These are phyloP conservation scores for Simalia tracyae DNA, from an alignment of 2,797 vertebrate species.

Conservation along the genomic window DNA sequence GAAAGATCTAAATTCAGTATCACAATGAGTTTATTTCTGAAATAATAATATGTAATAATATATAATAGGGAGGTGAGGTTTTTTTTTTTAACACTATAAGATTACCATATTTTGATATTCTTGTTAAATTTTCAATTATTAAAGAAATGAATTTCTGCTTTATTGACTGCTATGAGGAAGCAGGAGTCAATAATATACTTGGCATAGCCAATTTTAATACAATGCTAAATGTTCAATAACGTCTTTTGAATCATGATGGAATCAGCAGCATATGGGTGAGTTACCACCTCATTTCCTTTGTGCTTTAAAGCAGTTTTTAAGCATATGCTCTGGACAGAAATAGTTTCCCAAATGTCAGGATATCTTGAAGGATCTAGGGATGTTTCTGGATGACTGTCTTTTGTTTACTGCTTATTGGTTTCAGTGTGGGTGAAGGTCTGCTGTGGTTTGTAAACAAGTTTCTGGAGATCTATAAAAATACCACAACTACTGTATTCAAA, in stretches of 20 bases:
- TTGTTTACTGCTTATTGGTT: constrained; percentile 48
- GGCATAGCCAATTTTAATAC: not conserved
- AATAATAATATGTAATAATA: not conserved
- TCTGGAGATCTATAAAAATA: constrained; percentile 74
- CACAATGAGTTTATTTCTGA: not conserved
- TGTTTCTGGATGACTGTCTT: constrained; percentile 42
- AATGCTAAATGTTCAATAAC: not conserved
- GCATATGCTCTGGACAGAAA: constrained; percentile 67
- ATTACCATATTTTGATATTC: not conserved
- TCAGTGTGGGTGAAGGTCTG: constrained; percentile 64
- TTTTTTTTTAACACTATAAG: not conserved
- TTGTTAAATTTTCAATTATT: constrained; percentile 18
- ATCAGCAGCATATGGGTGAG: constrained; percentile 51
- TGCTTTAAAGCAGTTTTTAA: constrained; percentile 48
- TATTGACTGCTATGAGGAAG: not conserved
- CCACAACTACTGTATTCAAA: constrained; percentile 68
- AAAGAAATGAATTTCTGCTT: not conserved
- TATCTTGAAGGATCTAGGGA: constrained; percentile 64
- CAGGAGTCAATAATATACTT: not conserved
- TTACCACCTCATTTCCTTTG: constrained; percentile 44
- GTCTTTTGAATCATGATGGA: constrained; percentile 38
- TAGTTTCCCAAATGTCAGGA: constrained; percentile 65
- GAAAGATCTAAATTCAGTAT: not conserved
- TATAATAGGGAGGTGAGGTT: not conserved
- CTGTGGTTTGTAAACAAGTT: constrained; percentile 61